phyloP scores from a whole-genome alignment of 2,113 vertebrate genomes.

The Vimba vimba region DNA sequence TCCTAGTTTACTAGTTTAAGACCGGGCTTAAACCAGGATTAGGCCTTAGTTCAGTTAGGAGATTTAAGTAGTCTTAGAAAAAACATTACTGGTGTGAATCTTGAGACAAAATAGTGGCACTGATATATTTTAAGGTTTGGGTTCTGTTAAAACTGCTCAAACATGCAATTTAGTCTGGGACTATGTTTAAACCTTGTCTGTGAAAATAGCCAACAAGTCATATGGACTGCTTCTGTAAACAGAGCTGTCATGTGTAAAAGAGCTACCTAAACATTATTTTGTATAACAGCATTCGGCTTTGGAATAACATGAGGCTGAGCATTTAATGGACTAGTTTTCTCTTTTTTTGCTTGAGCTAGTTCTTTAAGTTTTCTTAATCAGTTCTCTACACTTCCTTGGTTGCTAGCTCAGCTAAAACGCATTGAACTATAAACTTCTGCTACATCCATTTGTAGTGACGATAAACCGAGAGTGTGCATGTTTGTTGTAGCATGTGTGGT shows the following conservation, averaged over 20 bases:
- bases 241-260: neutral
- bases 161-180: no score
- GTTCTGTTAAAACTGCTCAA: no score
- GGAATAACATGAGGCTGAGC: neutral
- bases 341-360: neutral
- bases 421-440: slow-evolving; percentile 65
- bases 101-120: no score
- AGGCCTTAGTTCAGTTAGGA: no score
- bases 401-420: slow-evolving; percentile 42
- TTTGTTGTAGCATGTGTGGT: slow-evolving; percentile 44
- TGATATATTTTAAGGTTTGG: no score
- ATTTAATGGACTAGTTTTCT: neutral
- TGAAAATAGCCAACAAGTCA: neutral
- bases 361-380: neutral
- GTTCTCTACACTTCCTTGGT: neutral
- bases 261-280: neutral
- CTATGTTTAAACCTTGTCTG: no score
- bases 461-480: slow-evolving; percentile 66
- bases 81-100: no score
- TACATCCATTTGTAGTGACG: slow-evolving; percentile 69
- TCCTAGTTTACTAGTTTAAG: no score
- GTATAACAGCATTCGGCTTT: neutral
- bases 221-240: neutral
- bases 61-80: no score
- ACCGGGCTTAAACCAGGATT: no score